Base-by-base conservation (phyloP, 2,888 invertebrate species). In the Melangyna quadrimaculata region DNA sequence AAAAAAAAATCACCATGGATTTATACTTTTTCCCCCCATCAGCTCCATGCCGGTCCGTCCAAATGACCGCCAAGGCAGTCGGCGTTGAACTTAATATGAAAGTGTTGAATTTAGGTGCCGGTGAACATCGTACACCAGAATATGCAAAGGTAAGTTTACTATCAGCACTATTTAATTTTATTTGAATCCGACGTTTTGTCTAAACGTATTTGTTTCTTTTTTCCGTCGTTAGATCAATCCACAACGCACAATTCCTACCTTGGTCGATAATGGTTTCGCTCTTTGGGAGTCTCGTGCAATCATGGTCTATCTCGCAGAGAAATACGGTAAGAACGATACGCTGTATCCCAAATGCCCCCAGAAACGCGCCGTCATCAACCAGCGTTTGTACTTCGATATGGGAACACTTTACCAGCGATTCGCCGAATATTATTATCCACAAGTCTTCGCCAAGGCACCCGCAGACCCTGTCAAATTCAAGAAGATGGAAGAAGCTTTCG, bases 221-320 rank as follows among this genome's bases (percentile, higher is more conserved):
- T n/a, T n/a, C n/a, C n/a, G n/a, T n/a, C n/a, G n/a, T 35, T 35
- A 96, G 96, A 92, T 97, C 55, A 97, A 97, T 91, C 96, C 97
- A 0, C 96, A 97, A 92, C 97, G 97, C 91, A 95, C 95, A 43
- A 94, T 98, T 82, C 98, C 98, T 9, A 97, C 97, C 0, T 91
- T 98, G 74, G 95, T 96, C 84, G 98, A 98, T 92, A 95, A 96
- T 89, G 97, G 96, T 0, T 95, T 97, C 89, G 92, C 94, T 8
- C 91, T 98, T 81, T 96, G 95, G 94, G 98, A 98, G 93, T 97
- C 97, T 67, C 95, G 97, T 57, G 96, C 97, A 87, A 97, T 97
- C 90, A 94, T 95, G 91, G 93, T 94, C 1, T 98, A 97, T 92
- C 93, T 97, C 90, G 95, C 94, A 43, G 95, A 95, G 92, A 95